Percentiles rank a stretch among this genome's conserved stretches.
Conservation (phyloP, 2,888 invertebrate genomes). For the Lydus trimaculatus region DNA sequence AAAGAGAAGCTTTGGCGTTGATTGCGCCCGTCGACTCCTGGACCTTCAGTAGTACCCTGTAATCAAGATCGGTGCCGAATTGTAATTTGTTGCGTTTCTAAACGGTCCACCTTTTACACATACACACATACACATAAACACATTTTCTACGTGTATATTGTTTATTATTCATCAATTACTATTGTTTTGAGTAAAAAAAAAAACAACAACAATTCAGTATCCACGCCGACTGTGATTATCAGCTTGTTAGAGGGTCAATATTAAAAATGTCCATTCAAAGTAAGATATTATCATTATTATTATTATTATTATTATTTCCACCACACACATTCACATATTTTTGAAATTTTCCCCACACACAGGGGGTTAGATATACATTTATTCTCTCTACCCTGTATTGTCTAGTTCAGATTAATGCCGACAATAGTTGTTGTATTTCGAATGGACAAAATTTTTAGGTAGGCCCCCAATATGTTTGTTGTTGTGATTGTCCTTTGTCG, state of each 20-base stretch:
- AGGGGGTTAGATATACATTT: not conserved
- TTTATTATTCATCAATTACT: slow-evolving; percentile 5
- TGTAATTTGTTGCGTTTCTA: slow-evolving; percentile 28
- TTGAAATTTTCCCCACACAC: not conserved
- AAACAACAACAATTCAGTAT: not conserved
- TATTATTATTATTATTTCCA: not conserved
- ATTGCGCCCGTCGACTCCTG: slow-evolving; percentile 8
- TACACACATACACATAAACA: not conserved
- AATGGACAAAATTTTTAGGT: slow-evolving; percentile 21
- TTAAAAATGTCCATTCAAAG: not conserved
- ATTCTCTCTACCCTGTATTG: not conserved
- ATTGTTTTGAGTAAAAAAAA: not conserved
- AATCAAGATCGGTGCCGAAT: slow-evolving; percentile 27
- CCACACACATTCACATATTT: not conserved
- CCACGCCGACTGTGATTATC: slow-evolving; percentile 1
- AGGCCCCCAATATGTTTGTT: slow-evolving; percentile 28
- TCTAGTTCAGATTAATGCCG: not conserved
- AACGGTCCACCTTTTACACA: not conserved
- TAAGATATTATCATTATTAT: not conserved
- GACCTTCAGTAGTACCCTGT: slow-evolving; percentile 16
- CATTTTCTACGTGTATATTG: not conserved
- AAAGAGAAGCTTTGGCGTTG: slow-evolving; percentile 7
- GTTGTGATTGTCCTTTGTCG: slow-evolving; percentile 17
- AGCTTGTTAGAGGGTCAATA: not conserved
- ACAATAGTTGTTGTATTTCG: not conserved